Evolutionary conservation across 2,888 invertebrate genomes (phyloP).

Genomic region (Carterocephalus palaemon): DNA sequence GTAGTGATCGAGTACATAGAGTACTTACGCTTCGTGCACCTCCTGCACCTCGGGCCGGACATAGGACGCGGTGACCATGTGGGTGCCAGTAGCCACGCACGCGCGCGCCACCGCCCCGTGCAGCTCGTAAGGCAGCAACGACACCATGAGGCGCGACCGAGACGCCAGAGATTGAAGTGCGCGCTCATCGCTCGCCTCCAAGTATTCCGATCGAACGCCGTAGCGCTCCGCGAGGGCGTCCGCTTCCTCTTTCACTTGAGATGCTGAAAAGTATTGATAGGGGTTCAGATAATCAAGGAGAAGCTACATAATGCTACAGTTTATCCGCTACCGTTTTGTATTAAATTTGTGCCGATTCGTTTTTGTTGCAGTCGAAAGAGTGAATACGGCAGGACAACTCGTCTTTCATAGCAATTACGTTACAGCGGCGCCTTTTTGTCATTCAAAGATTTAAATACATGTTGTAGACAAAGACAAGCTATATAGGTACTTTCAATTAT

Average conservation of each 20-base stretch:
- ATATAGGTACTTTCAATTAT: too few relatives aligned
- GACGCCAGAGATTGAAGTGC: conserved; percentile 85
- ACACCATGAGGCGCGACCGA: conserved; percentile 87
- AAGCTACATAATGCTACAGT: too few relatives aligned
- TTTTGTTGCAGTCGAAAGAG: not conserved
- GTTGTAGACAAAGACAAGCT: too few relatives aligned
- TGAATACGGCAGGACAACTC: too few relatives aligned
- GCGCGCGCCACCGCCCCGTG: conserved; percentile 92
- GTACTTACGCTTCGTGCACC: conserved; percentile 84
- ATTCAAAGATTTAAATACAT: too few relatives aligned
- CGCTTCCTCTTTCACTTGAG: conserved; percentile 92
- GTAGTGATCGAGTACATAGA: too few relatives aligned
- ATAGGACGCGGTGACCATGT: conserved; percentile 98
- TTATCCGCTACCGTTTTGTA: too few relatives aligned
- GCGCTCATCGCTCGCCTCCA: conserved; percentile 88
- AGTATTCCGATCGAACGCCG: conserved; percentile 87
- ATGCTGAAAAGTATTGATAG: conserved; percentile 68
- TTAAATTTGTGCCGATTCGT: not conserved
- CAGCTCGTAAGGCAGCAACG: conserved; percentile 93
- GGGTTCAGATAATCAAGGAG: too few relatives aligned
- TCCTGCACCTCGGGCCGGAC: conserved; percentile 90
- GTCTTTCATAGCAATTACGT: too few relatives aligned
- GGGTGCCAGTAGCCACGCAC: conserved; percentile 91
- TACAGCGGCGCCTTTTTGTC: too few relatives aligned
- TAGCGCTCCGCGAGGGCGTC: conserved; percentile 89